Evolutionary conservation across 2,113 vertebrate genomes (phyloP), one percentile per base, ranked within the genome.

Genomic region (Cairina moschata): DNA sequence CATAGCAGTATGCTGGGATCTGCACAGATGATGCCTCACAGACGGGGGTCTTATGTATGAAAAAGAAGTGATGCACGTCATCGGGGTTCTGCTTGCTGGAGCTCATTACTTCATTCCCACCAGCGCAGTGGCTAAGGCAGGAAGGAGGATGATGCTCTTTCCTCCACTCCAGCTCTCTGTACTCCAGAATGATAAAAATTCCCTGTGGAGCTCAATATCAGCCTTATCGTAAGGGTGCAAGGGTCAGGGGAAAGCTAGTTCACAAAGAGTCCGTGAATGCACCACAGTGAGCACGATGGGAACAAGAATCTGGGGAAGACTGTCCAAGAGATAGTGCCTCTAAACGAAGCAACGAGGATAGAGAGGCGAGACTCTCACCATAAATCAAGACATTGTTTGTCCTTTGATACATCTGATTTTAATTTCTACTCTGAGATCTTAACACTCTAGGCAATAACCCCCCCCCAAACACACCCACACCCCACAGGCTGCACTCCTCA

Each of bases 181-280:
- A 81, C 48, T 36, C 50, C 76, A 86, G 73, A 91, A 84, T 68
- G 92, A 93, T 59, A 91, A 83, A 84, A 92, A 67, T 56, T 92
- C 92, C 93, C 88, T 78, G 66, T 26, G 95, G 95, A 86, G 86
- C 40, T 91, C 18, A 76, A 20, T 81, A 81, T 66, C 95, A 87
- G 86, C 71, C 54, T 81, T 69, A 75, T 25, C 44, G 1, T 29
- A 83, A 28, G 79, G 82, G 62, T 29, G 55, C 54, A 84, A 72
- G 69, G 86, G 56, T 82, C 92, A 93, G 90, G 92, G 77, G 88
- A 94, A 94, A 44, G 58, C 80, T 66, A 94, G 73, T 84, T 92
- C 88, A 44, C 20, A 73, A 32, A 1, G 29, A 91, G 58, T 38
- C 7, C 66, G 58, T 17, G 74, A 85, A 79, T 21, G 44, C 40